Conservation (phyloP, 2,113 vertebrate species). For the Todiramphus saurophagus region DNA sequence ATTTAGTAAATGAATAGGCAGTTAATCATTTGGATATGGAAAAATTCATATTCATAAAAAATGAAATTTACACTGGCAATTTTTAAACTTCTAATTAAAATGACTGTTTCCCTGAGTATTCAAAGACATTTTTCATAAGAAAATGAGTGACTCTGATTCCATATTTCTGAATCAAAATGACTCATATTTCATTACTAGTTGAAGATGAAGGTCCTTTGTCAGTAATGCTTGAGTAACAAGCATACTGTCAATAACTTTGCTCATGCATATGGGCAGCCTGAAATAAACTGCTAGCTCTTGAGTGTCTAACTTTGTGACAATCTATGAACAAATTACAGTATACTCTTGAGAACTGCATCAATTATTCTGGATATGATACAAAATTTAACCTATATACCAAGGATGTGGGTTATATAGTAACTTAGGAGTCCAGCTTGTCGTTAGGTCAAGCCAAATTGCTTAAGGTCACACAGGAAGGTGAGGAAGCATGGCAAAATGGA, state of each 20-base stretch:
- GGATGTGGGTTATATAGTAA: background rate
- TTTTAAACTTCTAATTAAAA: slow-evolving; percentile 7
- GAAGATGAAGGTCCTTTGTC: background rate
- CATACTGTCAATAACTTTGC: background rate
- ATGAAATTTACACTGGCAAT: background rate
- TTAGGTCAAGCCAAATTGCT: background rate
- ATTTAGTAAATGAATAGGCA: background rate
- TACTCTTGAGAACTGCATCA: slow-evolving; percentile 43
- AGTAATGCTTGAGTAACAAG: slow-evolving; percentile 17
- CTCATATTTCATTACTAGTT: slow-evolving; percentile 21
- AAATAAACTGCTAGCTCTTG: slow-evolving; percentile 60
- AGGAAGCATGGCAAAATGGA: background rate
- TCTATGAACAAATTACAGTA: slow-evolving; percentile 54
- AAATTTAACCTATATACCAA: slow-evolving; percentile 25
- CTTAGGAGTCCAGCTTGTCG: slow-evolving; percentile 1
- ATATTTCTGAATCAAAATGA: slow-evolving; percentile 25
- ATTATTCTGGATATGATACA: background rate
- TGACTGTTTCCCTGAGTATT: background rate
- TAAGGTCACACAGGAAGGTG: background rate
- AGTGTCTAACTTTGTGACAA: slow-evolving; percentile 45
- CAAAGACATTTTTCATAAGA: background rate
- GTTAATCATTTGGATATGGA: background rate
- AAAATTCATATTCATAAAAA: background rate
- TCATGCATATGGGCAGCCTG: slow-evolving; percentile 22
- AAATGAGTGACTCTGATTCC: background rate